Evolutionary conservation across 2,888 invertebrate species (phyloP), one percentile per base, ranked within the genome.

Genomic region (Chorisops tibialis): DNA sequence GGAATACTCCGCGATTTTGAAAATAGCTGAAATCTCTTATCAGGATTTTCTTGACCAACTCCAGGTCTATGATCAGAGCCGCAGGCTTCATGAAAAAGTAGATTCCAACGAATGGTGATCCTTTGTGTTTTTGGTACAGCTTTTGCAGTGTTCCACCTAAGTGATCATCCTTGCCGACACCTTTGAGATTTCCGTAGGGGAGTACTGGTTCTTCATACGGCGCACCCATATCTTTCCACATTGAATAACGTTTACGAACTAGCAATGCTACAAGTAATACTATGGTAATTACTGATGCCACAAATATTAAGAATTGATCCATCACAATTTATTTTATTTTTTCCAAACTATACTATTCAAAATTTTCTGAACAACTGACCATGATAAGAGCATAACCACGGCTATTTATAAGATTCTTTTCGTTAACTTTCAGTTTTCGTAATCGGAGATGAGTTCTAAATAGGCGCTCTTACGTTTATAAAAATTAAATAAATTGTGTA

Each of bases 1-100:
- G 71, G 35, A 70, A 73, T 35, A 74, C 68, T 6, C 76, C 75
- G 18, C 78, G 74, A 65, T 74, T 70, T 1, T 73, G 70, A 65
- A 79, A 79, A 56, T 73, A 68, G 1, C 68, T 59, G 63, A 79
- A 79, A 64, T 79, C 79, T 63, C 75, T 77, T 4, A 78, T 73
- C 41, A 79, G 60, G 12, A 79, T 69, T n/a, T 60, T 54, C 59
- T 70, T 71, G 14, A 72, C 67, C 1, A 71, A 19, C 1, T 73
- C 72, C 3, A 72, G 64, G 35, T 65, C 64, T 3, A 72, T 64
- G 1, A 72, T 39, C 43, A 56, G 4, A 45, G 52, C 59, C 1
- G 39, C 30, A 9, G 65, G 64, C 19, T 48, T 21, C 41, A 59
- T 52, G 62, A 68, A 35, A 63, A 61, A 0, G 49, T 69, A 1